These are phyloP conservation scores for Anolis apletophallus DNA, from an alignment of 2,797 vertebrate species.

Conservation along the genomic window DNA sequence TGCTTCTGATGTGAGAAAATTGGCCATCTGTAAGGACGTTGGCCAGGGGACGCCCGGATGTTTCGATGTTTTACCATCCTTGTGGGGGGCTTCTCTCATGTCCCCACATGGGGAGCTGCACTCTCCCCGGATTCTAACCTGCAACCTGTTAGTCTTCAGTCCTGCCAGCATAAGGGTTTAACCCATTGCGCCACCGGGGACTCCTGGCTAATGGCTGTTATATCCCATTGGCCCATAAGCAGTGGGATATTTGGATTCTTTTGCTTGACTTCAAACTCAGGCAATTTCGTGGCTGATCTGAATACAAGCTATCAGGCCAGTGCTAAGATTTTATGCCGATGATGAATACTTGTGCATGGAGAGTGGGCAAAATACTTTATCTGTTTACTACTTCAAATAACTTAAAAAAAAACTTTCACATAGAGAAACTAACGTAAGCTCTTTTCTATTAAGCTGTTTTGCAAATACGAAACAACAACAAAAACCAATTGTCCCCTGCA, in stretches of 20 bases:
- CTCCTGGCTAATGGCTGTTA: not conserved
- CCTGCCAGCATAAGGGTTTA: no score
- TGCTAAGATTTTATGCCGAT: not conserved
- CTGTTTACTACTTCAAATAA: slow-evolving; percentile 23
- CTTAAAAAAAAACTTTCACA: not conserved
- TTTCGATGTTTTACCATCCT: no score
- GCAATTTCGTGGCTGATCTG: not conserved
- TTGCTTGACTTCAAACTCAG: not conserved
- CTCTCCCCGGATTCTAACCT: no score
- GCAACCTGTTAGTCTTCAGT: no score
- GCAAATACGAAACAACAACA: not conserved
- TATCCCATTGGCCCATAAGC: not conserved
- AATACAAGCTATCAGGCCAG: not conserved
- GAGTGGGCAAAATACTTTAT: not conserved
- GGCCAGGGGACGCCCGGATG: no score
- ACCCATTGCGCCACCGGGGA: no score
- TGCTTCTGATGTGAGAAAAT: no score
- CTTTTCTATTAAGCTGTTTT: slow-evolving; percentile 21
- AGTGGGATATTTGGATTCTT: not conserved
- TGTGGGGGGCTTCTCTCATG: no score
- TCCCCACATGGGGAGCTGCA: no score
- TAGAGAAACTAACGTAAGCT: not conserved
- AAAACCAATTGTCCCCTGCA: not conserved
- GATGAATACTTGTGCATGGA: not conserved
- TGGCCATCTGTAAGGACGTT: no score